Conservation (phyloP, 2,888 invertebrate genomes). For the Rhamphomyia laevipes region DNA sequence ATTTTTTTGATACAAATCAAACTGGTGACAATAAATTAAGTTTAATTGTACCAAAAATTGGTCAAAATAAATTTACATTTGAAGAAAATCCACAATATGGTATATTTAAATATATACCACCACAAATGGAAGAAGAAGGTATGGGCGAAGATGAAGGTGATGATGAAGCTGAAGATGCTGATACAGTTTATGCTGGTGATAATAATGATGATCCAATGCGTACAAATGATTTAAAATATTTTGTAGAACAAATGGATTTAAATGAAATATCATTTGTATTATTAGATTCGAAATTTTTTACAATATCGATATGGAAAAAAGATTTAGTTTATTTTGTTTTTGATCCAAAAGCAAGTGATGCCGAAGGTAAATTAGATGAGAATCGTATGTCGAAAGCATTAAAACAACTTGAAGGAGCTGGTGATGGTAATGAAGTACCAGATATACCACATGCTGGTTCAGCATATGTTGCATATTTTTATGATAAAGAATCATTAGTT, state of each 20-base stretch:
- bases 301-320: conserved; percentile 43
- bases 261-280: conserved; percentile 8
- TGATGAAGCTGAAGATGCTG: conserved; percentile 8
- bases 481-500: conserved; percentile 11
- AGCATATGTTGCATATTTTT: conserved; percentile 19
- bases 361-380: conserved; percentile 37
- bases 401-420: conserved; percentile 23
- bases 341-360: conserved; percentile 49
- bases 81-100: conserved; percentile 4
- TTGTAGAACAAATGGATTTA: background rate
- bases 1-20: background rate
- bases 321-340: conserved; percentile 43
- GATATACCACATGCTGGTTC: conserved; percentile 12
- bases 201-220: too few species aligned
- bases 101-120: conserved; percentile 2
- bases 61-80: conserved; percentile 15
- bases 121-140: conserved; percentile 5
- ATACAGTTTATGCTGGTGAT: background rate
- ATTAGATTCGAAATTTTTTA: conserved; percentile 15
- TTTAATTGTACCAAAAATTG: conserved; percentile 13
- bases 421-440: background rate
- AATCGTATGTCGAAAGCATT: conserved; percentile 15
- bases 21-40: conserved; percentile 9
- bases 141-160: background rate
- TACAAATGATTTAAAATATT: conserved; percentile 3